Percentiles rank a stretch among this genome's conserved stretches.
phyloP scores from a whole-genome alignment of 2,113 vertebrate genomes.

The Orientallactaga bullata region DNA sequence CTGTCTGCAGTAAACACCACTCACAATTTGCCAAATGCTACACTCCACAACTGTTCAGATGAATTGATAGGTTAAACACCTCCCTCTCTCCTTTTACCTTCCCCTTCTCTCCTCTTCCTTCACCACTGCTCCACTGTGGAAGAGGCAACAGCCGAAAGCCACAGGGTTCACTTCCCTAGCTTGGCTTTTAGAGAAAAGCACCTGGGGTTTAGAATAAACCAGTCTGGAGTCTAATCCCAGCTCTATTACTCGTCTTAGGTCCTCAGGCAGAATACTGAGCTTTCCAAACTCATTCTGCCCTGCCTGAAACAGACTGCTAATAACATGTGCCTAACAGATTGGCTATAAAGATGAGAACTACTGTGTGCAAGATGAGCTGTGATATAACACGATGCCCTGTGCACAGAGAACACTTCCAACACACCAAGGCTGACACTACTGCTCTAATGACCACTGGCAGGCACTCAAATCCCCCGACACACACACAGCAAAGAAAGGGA shows the following conservation, averaged over 20 bases:
- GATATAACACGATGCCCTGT: not conserved
- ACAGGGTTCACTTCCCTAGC: fast-evolving
- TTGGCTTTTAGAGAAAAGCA: not conserved
- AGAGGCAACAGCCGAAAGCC: slow-evolving; percentile 20
- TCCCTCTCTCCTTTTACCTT: not conserved
- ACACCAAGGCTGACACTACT: not conserved
- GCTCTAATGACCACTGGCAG: not conserved
- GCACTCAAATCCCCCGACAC: not conserved
- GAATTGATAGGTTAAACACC: slow-evolving; percentile 38
- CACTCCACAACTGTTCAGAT: slow-evolving; percentile 75
- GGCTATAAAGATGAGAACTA: slow-evolving; percentile 61
- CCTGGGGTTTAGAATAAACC: not conserved
- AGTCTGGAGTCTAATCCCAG: no score
- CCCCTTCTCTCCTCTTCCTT: not conserved
- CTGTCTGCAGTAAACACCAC: slow-evolving; percentile 73
- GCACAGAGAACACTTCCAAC: slow-evolving; percentile 51
- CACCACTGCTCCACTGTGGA: not conserved
- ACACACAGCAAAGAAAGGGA: not conserved
- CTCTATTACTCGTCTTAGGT: not conserved
- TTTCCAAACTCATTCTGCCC: slow-evolving; percentile 14
- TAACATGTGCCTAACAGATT: slow-evolving; percentile 39
- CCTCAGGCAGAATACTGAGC: not conserved
- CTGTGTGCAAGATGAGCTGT: slow-evolving; percentile 15
- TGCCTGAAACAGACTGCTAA: slow-evolving; percentile 3
- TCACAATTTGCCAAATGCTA: slow-evolving; percentile 69